Evolutionary conservation across 2,797 vertebrate species (phyloP), one percentile per base, ranked within the genome.

Genomic region (Lemur catta): DNA sequence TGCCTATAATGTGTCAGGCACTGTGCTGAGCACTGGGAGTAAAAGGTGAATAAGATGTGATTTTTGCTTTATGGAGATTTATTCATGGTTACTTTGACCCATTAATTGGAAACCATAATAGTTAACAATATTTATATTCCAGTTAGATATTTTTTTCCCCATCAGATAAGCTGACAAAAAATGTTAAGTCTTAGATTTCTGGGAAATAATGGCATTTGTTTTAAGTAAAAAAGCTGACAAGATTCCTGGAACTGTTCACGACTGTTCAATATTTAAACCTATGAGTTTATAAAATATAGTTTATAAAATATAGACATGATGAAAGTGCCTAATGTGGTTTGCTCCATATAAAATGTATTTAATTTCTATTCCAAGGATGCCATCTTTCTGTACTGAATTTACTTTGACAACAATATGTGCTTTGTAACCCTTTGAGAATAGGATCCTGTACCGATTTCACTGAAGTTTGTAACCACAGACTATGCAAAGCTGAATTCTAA

Each of bases 361-460:
- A 65, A n/a, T 80, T 88, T 92, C 97, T 91, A 91, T 93, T 84
- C 89, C 79, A 96, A 93, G 46, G 71, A 89, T 86, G 69, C 55
- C 88, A 87, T 93, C 89, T 95, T 91, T 67, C 92, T 69, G 26
- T 55, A 30, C 74, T 76, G 35, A 7, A 61, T 69, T 96, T 82
- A 89, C 67, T 82, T 65, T 86, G 75, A 94, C 52, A 97, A 96
- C 93, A 96, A 81, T 89, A 65, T 17, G 24, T 69, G 81, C 94
- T 97, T 97, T 97, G 96, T 98, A 86, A 72, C 67, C 75, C 55
- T 95, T 84, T 63, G 90, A 97, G 93, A 97, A 97, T 95, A 93
- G 89, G 79, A 94, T 74, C 92, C 87, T 94, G 86, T 18, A 93
- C 91, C 74, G 81, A 55, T 94, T 85, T 97, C 92, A 91, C 93